phyloP scores from a whole-genome alignment of 1,140 invertebrate genomes.

The Anoplolepis gracilipes region DNA sequence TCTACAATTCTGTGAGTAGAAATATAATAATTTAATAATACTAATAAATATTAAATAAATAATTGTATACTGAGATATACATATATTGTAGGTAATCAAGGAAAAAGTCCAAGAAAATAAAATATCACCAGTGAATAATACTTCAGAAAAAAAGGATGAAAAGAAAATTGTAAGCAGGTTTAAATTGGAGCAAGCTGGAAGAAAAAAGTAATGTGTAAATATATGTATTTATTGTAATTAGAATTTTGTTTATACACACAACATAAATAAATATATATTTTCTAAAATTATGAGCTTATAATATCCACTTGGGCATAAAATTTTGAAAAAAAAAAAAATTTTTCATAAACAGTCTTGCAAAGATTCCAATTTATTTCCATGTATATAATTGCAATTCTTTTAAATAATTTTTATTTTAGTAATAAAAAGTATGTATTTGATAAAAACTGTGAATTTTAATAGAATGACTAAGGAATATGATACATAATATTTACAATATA shows the following conservation, averaged over 20 bases:
- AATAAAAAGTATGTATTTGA: too few relatives aligned
- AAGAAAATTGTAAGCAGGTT: constrained; percentile 28
- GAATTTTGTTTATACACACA: neutral
- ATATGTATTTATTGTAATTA: neutral
- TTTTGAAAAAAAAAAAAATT: neutral
- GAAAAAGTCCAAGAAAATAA: constrained; percentile 15
- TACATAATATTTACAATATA: constrained; percentile 34
- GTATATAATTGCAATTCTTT: neutral
- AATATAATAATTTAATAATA: constrained; percentile 22
- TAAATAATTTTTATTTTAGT: neutral
- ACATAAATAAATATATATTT: constrained; percentile 2
- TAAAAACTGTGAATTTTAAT: neutral
- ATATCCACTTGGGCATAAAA: neutral
- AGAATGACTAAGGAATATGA: neutral
- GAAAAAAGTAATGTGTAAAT: constrained; percentile 1
- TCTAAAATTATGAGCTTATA: neutral
- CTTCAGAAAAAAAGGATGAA: neutral
- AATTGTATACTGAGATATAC: neutral
- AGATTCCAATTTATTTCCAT: neutral
- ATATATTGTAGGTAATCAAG: constrained; percentile 30
- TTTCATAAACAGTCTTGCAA: neutral
- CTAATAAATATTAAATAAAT: neutral
- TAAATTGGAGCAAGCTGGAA: constrained; percentile 23
- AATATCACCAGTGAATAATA: neutral
- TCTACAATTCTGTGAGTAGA: constrained; percentile 60